phyloP scores from a whole-genome alignment of 2,113 vertebrate species.

The Colaptes auratus region DNA sequence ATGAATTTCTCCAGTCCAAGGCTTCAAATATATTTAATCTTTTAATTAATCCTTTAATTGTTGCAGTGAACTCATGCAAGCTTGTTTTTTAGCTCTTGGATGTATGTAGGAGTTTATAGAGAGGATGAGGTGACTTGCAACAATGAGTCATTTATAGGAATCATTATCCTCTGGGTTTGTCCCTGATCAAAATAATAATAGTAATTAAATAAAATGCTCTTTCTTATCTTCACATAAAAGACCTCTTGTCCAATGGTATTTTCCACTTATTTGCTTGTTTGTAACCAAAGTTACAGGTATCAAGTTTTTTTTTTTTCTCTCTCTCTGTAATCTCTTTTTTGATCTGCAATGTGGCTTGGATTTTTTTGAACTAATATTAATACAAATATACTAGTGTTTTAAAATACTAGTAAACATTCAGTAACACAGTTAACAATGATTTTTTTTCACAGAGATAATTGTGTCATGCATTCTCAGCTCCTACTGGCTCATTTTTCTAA shows the following conservation, averaged over 20 bases:
- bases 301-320: background rate
- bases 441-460: background rate
- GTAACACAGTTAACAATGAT: background rate
- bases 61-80: background rate
- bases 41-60: slow-evolving; percentile 33
- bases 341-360: background rate
- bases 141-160: slow-evolving; percentile 40
- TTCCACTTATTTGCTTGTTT: background rate
- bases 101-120: slow-evolving; percentile 8
- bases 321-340: background rate
- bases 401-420: background rate
- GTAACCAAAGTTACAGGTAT: background rate
- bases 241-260: background rate
- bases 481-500: background rate
- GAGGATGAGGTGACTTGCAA: slow-evolving; percentile 1
- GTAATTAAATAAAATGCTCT: slow-evolving; percentile 30
- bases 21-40: background rate
- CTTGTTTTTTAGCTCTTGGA: slow-evolving; percentile 26
- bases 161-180: slow-evolving; percentile 31
- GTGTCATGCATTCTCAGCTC: background rate
- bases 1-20: background rate
- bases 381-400: background rate
- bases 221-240: background rate
- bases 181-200: slow-evolving; percentile 40
- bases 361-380: background rate